Base-by-base conservation (phyloP, 1,140 invertebrate genomes). In the Rhyzopertha dominica region DNA sequence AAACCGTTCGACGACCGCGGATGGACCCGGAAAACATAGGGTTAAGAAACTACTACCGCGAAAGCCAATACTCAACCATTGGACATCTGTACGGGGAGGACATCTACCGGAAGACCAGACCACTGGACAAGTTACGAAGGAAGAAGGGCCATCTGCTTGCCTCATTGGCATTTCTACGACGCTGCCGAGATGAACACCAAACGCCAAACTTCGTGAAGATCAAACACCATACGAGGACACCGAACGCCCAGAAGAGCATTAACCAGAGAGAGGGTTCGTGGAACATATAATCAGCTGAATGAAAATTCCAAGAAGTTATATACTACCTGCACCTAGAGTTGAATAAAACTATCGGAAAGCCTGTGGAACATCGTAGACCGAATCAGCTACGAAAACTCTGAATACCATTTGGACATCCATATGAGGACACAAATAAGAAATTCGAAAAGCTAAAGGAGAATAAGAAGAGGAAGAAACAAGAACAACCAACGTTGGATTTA, bases 161-260 rank as follows among this genome's bases (percentile, higher is more conserved):
- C 35, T 37, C 35, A 37, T 23, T 37, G 35, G 20, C 20, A 37
- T 22, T 37, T 20, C 18, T 37, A n/a, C 35, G 35, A 37, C 35
- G 35, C 20, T 20, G 20, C 20, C 20, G 17, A 20, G 35, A 37
- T 23, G 7, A 37, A 19, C 4, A 37, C 35, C 19, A 23, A 23
- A 37, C 20, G 24, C 35, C 35, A 37, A 37, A 13, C 5, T 37
- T 37, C 14, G n/a, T 37, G 10, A 37, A 23, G 18, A 37, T 37
- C 16, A 18, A 37, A 20, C 35, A 37, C 14, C 35, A n/a, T 8
- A 26, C 24, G 7, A 26, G 7, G n/a, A 26, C n/a, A 8, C 7
- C 24, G 7, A 26, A 26, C 7, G n/a, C 7, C 24, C 7, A n/a
- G n/a, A 26, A 26, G n/a, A 7, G 24, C 24, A 26, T n/a, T 26